Conservation (phyloP, 1,140 invertebrate genomes). For the Drosophila nasuta region DNA sequence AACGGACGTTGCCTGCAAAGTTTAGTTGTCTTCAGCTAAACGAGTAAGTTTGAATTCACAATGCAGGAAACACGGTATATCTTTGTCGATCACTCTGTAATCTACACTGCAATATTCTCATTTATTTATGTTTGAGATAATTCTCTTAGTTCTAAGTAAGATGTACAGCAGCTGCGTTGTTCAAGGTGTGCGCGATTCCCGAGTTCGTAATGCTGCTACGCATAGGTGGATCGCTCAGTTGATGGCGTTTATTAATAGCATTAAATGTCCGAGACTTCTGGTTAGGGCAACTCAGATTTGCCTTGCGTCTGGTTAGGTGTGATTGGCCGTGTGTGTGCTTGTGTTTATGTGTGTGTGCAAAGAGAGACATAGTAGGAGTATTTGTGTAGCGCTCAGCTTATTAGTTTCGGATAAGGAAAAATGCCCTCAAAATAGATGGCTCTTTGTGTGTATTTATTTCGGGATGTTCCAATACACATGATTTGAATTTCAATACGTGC, state of each 20-base stretch:
- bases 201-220: slow-evolving; percentile 51
- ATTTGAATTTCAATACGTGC: slow-evolving; percentile 17
- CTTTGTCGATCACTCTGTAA: slow-evolving; percentile 5
- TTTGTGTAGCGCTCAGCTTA: slow-evolving; percentile 52
- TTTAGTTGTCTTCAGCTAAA: background rate
- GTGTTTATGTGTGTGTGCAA: slow-evolving; percentile 5
- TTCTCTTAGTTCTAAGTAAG: slow-evolving; percentile 12
- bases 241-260: slow-evolving; percentile 65
- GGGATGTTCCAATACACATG: slow-evolving; percentile 19
- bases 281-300: slow-evolving; percentile 68
- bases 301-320: slow-evolving; percentile 42
- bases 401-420: slow-evolving; percentile 67
- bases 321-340: slow-evolving; percentile 8
- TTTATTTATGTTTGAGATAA: background rate
- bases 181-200: slow-evolving; percentile 54
- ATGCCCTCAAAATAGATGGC: slow-evolving; percentile 63
- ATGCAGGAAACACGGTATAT: slow-evolving; percentile 5
- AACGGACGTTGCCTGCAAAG: background rate
- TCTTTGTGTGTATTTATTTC: slow-evolving; percentile 58
- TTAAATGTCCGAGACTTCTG: slow-evolving; percentile 51
- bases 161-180: slow-evolving; percentile 32
- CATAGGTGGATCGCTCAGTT: slow-evolving; percentile 54
- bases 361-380: slow-evolving; percentile 25
- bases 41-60: background rate
- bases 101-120: background rate